These are phyloP conservation scores for Planococcus citri DNA, from an alignment of 1,140 invertebrate species.

Conservation along the genomic window DNA sequence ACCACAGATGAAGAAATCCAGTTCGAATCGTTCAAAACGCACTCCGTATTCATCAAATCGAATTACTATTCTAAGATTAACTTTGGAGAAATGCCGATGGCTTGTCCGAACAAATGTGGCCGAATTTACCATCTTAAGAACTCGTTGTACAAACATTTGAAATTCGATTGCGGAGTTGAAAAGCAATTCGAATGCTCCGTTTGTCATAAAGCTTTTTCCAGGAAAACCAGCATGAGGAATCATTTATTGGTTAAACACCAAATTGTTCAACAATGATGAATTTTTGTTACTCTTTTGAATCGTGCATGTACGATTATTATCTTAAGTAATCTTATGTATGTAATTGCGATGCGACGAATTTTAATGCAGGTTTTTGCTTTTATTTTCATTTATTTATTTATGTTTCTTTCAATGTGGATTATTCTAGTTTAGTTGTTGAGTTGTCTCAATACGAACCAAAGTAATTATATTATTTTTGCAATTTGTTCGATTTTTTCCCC, in stretches of 20 bases:
- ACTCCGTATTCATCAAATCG: too few species aligned
- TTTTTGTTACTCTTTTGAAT: neutral
- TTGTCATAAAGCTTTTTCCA: conserved; percentile 36
- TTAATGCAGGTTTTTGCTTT: too few species aligned
- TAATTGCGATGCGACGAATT: too few species aligned
- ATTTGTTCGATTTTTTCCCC: too few species aligned
- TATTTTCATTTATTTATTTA: too few species aligned
- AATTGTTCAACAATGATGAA: conserved; percentile 10
- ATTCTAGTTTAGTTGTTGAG: too few species aligned
- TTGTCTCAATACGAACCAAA: too few species aligned
- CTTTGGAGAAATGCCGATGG: neutral
- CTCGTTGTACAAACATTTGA: conserved; percentile 31
- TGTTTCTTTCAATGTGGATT: too few species aligned
- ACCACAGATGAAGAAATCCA: neutral
- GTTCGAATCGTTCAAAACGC: neutral
- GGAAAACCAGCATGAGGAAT: conserved; percentile 31
- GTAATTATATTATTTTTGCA: too few species aligned
- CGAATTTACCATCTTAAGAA: conserved; percentile 24
- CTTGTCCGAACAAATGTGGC: conserved; percentile 22
- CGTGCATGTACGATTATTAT: neutral
- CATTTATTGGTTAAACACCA: conserved; percentile 29
- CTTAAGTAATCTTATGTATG: too few species aligned
- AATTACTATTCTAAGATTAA: neutral
- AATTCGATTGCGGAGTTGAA: conserved; percentile 33
- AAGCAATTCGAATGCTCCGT: conserved; percentile 28